These are phyloP conservation scores for Otis tarda DNA, from an alignment of 2,113 vertebrate species.

Conservation along the genomic window DNA sequence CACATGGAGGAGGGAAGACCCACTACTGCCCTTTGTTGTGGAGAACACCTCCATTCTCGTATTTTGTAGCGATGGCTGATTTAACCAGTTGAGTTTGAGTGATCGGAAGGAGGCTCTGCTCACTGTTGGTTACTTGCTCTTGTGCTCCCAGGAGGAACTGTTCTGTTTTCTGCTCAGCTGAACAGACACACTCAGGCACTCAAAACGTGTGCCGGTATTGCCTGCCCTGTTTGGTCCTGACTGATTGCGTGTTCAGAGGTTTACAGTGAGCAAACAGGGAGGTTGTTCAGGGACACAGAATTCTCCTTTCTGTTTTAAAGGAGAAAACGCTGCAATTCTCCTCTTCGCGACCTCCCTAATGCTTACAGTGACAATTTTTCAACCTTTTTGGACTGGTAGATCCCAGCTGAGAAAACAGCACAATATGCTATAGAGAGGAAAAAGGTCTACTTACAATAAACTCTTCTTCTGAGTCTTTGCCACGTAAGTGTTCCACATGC, in stretches of 20 bases:
- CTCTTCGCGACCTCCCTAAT: background rate
- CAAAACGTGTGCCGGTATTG: background rate
- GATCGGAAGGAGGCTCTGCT: background rate
- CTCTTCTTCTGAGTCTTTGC: background rate
- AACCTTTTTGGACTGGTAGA: background rate
- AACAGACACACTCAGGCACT: background rate
- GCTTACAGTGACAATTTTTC: background rate
- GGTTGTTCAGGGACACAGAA: background rate
- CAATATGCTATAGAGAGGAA: background rate
- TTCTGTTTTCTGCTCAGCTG: background rate
- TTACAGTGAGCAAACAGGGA: background rate
- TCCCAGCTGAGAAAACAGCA: background rate
- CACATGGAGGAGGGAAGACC: accelerated
- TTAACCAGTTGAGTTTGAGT: background rate
- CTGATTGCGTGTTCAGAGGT: background rate
- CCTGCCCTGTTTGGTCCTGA: background rate
- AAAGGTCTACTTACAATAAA: background rate
- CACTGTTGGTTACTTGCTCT: background rate
- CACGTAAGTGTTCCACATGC: background rate
- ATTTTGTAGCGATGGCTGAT: background rate
- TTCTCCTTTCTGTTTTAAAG: background rate
- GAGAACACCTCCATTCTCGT: background rate
- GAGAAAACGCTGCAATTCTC: background rate
- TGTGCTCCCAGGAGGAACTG: background rate
- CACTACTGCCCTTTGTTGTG: background rate